Evolutionary conservation across 2,888 invertebrate genomes (phyloP).

Genomic region (Papilio gigon): DNA sequence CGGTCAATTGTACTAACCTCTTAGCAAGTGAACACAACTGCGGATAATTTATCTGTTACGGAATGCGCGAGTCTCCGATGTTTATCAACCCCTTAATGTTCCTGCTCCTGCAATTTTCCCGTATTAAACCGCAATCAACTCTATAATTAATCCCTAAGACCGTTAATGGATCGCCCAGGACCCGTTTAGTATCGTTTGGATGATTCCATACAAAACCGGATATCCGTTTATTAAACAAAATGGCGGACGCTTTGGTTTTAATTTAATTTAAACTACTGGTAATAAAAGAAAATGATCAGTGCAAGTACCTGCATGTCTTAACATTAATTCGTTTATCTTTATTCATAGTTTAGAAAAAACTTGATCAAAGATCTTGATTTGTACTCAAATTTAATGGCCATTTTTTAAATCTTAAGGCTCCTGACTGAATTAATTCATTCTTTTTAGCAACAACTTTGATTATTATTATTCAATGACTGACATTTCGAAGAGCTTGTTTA

Average conservation of each 20-base stretch:
- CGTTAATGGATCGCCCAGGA: constrained; percentile 17
- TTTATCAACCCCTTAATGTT: constrained; percentile 24
- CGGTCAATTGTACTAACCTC: not conserved
- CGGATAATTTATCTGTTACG: constrained; percentile 12
- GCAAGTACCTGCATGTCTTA: not conserved
- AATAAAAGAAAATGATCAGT: not conserved
- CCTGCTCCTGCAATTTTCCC: constrained; percentile 8
- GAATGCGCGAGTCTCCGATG: not conserved
- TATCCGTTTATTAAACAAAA: constrained; percentile 34
- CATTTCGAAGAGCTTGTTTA: not conserved
- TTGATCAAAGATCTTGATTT: not conserved
- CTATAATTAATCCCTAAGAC: constrained; percentile 23
- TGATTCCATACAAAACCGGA: constrained; percentile 29
- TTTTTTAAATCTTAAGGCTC: not conserved
- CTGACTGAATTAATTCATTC: not conserved
- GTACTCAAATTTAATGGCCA: not conserved
- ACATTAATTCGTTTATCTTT: constrained; percentile 5
- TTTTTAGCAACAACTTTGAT: not conserved
- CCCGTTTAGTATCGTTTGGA: constrained; percentile 18
- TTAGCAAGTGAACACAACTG: not conserved
- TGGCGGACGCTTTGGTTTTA: not conserved
- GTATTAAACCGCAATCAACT: constrained; percentile 28
- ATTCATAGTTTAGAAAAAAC: constrained; percentile 1
- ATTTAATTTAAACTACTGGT: not conserved
- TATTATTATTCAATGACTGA: not conserved